Percentiles rank a stretch among this genome's conserved stretches.
phyloP scores from a whole-genome alignment of 2,113 vertebrate genomes.

The Vombatus ursinus region DNA sequence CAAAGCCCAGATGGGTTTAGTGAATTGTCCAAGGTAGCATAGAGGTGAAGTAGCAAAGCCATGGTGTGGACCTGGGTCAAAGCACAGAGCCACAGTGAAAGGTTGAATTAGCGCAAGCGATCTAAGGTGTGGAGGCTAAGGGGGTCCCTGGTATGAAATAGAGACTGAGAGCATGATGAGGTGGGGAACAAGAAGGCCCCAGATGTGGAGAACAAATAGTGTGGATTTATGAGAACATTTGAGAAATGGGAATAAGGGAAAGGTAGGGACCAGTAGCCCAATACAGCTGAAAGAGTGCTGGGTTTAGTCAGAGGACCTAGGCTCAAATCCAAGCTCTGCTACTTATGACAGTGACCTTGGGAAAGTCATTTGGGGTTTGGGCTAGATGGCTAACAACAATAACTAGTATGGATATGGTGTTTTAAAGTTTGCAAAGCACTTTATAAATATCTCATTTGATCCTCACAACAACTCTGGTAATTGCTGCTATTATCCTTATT shows the following conservation, averaged over 20 bases:
- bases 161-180: background rate
- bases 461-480: background rate
- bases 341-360: background rate
- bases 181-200: background rate
- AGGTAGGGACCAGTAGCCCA: background rate
- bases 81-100: background rate
- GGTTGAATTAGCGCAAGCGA: background rate
- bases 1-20: background rate
- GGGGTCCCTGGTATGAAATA: background rate
- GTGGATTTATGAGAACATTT: background rate
- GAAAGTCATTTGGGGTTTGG: background rate
- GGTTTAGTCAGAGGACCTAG: background rate
- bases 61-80: background rate
- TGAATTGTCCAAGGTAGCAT: background rate
- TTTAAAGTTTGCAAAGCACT: background rate
- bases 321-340: background rate
- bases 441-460: background rate
- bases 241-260: background rate
- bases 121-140: background rate
- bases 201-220: background rate
- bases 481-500: background rate
- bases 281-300: background rate
- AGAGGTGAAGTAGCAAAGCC: background rate
- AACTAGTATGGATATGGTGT: background rate
- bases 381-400: background rate